phyloP scores from a whole-genome alignment of 1,140 invertebrate species.

The Brachionus rubens region DNA sequence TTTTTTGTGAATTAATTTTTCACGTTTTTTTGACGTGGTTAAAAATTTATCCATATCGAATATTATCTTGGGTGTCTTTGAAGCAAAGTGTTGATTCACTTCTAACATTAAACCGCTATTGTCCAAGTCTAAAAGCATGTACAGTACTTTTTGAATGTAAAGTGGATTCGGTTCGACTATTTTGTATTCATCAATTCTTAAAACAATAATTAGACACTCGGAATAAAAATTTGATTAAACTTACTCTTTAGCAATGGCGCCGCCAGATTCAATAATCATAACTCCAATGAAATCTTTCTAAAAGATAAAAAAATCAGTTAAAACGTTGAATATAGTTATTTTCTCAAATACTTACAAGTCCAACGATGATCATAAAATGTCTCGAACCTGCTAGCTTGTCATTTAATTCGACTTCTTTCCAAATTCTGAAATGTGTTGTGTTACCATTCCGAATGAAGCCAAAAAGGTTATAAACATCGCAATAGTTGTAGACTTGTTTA shows the following conservation, averaged over 20 bases:
- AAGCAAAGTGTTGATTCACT: background rate
- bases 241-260: background rate
- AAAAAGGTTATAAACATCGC: conserved; percentile 4
- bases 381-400: background rate
- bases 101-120: conserved; percentile 25
- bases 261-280: background rate
- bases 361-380: background rate
- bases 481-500: conserved; percentile 4
- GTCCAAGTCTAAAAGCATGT: background rate
- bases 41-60: background rate
- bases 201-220: background rate
- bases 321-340: background rate
- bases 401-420: conserved; percentile 5
- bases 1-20: background rate
- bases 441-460: background rate
- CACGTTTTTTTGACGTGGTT: background rate
- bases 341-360: conserved; percentile 27
- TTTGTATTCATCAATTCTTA: background rate
- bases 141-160: background rate
- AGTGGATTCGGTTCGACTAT: conserved; percentile 6
- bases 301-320: background rate
- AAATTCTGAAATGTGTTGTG: conserved; percentile 5
- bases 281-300: conserved; percentile 13
- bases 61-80: background rate
- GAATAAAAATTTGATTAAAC: too few relatives aligned